Evolutionary conservation across 2,797 vertebrate species (phyloP).

Genomic region (Acrocephalus scirpaceus): DNA sequence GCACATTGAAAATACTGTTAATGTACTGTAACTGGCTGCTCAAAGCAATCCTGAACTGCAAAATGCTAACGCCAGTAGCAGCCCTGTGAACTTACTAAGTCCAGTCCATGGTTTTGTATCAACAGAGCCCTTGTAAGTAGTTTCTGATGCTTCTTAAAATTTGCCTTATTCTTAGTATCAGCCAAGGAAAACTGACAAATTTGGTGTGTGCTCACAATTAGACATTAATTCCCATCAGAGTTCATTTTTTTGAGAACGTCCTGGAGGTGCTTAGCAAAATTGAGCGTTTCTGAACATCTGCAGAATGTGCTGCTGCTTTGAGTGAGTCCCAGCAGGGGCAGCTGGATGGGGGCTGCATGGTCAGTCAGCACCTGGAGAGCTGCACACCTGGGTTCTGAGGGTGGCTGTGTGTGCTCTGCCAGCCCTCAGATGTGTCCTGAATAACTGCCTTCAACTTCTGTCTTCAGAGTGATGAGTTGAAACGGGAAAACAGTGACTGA

Average conservation of each 20-base stretch:
- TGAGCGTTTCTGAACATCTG: neutral
- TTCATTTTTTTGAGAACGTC: neutral
- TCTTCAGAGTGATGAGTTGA: neutral
- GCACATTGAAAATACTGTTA: neutral
- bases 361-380: neutral
- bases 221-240: slow-evolving; percentile 1
- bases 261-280: neutral
- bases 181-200: neutral
- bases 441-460: neutral
- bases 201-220: neutral
- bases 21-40: neutral
- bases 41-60: neutral
- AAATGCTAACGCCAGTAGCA: neutral
- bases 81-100: neutral
- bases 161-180: neutral
- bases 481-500: neutral
- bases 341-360: fast-evolving
- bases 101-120: neutral
- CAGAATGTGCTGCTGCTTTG: neutral
- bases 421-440: neutral
- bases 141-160: neutral
- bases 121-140: neutral
- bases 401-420: neutral
- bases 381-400: neutral
- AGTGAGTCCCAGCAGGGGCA: neutral